These are phyloP conservation scores for Pseudomyrmex pallidus DNA, from an alignment of 1,140 invertebrate genomes.

Conservation along the genomic window DNA sequence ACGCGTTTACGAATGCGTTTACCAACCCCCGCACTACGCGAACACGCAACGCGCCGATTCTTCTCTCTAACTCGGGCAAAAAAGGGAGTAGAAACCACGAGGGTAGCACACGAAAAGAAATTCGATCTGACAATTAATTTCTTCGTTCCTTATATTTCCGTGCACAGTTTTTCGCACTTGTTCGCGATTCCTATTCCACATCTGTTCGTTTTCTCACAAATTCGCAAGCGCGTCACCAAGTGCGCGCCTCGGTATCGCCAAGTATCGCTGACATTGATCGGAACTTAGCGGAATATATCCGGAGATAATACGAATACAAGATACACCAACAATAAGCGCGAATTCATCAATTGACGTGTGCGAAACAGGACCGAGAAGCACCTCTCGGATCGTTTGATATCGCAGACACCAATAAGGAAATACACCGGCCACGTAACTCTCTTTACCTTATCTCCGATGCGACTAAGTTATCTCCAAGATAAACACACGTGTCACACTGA, in stretches of 20 bases:
- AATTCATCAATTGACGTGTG: not conserved
- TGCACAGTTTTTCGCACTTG: not conserved
- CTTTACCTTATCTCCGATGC: conserved; percentile 73
- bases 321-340: not conserved
- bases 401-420: not conserved
- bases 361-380: conserved; percentile 14
- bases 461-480: conserved; percentile 71
- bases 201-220: not conserved
- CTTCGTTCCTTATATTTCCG: not conserved
- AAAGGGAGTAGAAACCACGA: not conserved
- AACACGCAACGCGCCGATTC: conserved; percentile 35
- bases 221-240: not conserved
- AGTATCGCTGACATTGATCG: not conserved
- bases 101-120: conserved; percentile 25
- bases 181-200: not conserved
- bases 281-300: conserved; percentile 4
- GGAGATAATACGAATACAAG: not conserved
- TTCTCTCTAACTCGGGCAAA: conserved; percentile 28
- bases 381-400: not conserved
- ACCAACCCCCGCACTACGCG: not conserved
- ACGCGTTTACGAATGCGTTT: conserved; percentile 23
- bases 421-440: conserved; percentile 56
- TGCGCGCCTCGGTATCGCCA: conserved; percentile 26
- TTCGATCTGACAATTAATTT: not conserved
- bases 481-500: conserved; percentile 72